Evolutionary conservation across 1,140 invertebrate genomes (phyloP), one percentile per base, ranked within the genome.

Genomic region (Drosophila punjabiensis): DNA sequence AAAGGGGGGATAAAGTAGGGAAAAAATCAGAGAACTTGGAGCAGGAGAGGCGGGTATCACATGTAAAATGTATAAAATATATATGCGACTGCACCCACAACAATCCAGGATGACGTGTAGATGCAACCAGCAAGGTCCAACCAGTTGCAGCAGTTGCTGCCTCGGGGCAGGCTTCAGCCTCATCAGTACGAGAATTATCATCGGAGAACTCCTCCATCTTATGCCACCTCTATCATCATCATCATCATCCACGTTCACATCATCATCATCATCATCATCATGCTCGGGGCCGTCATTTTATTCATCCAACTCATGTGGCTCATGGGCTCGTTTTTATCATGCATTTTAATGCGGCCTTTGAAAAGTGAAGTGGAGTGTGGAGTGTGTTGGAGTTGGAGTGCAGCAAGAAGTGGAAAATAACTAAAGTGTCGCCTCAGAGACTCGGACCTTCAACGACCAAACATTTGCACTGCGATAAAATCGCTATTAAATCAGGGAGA

Each of bases 301-400:
- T 58, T 37, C 76, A 59, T 81, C 65, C 70, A 59, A 67, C 50
- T 65, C 76, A 58, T 73, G 61, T 79, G 77, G 77, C 78, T 80
- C 76, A 64, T 61, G 75, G 74, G 63, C 66, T 81, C 78, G 69
- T 81, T 81, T 81, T 81, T 81, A 86, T 86, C 74, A 82, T 89
- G 85, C 85, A 88, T 88, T 89, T 88, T 88, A 88, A 88, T 89
- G 86, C 85, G 59, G 85, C 81, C 85, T 89, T 88, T 89, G 85
- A 85, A 85, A 88, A 89, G 81, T 88, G 85, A 88, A 88, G 85
- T 88, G 85, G 83, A 88, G 35, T 11, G 35, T 39, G 55, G 55
- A 58, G 33, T 56, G 55, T 58, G 55, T 58, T 37, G 55, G 53
- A 58, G 55, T 28, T 58, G 55, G 55, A 58, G 85, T 76, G 86